Percentiles rank a stretch among this genome's conserved stretches.
These are phyloP conservation scores for Tenthredo notha DNA, from an alignment of 2,888 invertebrate genomes.

Conservation along the genomic window DNA sequence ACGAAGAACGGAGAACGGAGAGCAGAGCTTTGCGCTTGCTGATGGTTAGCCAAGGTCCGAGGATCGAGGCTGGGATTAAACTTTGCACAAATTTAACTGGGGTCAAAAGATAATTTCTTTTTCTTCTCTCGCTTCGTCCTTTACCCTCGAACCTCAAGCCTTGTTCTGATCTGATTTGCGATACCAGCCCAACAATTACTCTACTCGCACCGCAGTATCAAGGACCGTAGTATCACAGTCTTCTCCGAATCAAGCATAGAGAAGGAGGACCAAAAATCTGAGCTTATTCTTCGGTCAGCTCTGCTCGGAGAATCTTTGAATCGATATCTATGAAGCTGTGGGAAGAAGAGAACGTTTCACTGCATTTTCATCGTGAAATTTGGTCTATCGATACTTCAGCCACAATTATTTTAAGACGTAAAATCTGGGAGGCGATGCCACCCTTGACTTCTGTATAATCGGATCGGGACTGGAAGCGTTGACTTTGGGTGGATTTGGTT, in stretches of 20 bases:
- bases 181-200: background rate
- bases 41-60: slow-evolving; percentile 21
- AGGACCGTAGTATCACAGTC: too few relatives aligned
- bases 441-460: background rate
- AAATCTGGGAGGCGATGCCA: background rate
- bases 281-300: background rate
- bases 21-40: slow-evolving; percentile 53
- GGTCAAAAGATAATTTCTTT: background rate
- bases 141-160: background rate
- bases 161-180: background rate
- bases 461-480: background rate
- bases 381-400: background rate
- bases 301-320: background rate
- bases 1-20: slow-evolving; percentile 71
- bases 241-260: background rate
- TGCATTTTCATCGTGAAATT: background rate
- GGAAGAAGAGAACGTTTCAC: background rate
- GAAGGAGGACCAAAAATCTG: background rate
- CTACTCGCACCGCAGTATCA: too few relatives aligned
- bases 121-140: background rate
- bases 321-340: background rate
- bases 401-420: background rate
- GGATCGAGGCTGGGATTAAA: slow-evolving; percentile 13
- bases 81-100: slow-evolving; percentile 1
- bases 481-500: slow-evolving; percentile 2